Percentiles rank a stretch among this genome's conserved stretches.
Evolutionary conservation across 2,888 invertebrate species (phyloP).

Genomic region (Caenorhabditis sp.): DNA sequence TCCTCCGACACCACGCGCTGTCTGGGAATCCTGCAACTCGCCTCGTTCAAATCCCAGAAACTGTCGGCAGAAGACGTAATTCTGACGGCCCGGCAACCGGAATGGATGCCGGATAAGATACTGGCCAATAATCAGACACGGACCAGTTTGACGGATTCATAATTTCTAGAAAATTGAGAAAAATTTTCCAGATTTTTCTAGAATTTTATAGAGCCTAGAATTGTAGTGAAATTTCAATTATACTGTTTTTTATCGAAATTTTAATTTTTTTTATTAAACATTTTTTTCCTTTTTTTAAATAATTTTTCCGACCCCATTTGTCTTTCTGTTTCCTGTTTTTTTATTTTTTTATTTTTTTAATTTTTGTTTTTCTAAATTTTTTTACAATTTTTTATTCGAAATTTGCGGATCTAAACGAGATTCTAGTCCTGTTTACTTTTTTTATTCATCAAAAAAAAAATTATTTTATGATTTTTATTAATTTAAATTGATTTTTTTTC

Average conservation of each 20-base stretch:
- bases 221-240: no score
- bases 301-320: conserved; percentile 2
- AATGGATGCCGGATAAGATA: conserved; percentile 66
- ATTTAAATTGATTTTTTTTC: conserved; percentile 6
- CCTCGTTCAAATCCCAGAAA: conserved; percentile 44
- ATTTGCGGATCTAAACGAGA: conserved; percentile 15
- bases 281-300: no score
- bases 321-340: conserved; percentile 29
- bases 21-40: conserved; percentile 57
- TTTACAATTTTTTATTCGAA: background rate
- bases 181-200: background rate
- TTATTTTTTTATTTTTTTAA: conserved; percentile 11
- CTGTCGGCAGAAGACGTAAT: conserved; percentile 32
- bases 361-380: background rate
- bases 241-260: background rate
- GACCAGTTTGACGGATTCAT: conserved; percentile 58
- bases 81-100: conserved; percentile 30
- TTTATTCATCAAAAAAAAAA: conserved; percentile 6
- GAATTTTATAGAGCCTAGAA: background rate
- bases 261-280: background rate
- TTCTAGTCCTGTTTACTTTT: conserved; percentile 33
- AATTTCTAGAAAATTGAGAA: background rate
- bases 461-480: conserved; percentile 8
- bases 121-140: conserved; percentile 45
- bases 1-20: conserved; percentile 46